Percentiles rank a stretch among this genome's conserved stretches.
These are phyloP conservation scores for Cinclus mexicanus DNA, from an alignment of 2,113 vertebrate species.

Conservation along the genomic window DNA sequence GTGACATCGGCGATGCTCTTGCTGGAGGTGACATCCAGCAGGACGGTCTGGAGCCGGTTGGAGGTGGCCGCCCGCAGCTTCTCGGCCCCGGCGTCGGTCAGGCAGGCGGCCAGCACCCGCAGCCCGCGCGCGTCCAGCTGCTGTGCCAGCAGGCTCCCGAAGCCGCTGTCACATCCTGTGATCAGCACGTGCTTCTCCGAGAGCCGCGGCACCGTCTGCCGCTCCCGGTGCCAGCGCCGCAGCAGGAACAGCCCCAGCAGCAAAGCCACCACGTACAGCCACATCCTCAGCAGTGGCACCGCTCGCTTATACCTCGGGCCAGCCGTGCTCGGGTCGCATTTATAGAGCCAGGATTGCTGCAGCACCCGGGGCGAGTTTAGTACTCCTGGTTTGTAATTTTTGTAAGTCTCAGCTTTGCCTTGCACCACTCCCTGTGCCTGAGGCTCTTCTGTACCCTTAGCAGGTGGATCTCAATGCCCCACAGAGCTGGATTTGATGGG, in stretches of 20 bases:
- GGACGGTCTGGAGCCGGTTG: constrained; percentile 71
- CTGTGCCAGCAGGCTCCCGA: constrained; percentile 81
- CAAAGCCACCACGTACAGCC: background rate
- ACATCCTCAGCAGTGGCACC: background rate
- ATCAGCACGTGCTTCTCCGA: constrained; percentile 81
- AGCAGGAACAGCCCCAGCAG: background rate
- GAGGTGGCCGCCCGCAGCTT: constrained; percentile 74
- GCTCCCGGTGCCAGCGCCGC: constrained; percentile 15
- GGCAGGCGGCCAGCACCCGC: constrained; percentile 82
- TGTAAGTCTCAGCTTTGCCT: background rate
- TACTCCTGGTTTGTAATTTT: accelerated
- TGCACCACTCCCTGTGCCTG: accelerated
- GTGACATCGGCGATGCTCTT: constrained; percentile 72
- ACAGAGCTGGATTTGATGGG: background rate
- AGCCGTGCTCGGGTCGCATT: accelerated
- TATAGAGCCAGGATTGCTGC: background rate
- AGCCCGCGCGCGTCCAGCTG: constrained; percentile 68
- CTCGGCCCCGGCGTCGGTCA: constrained; percentile 74
- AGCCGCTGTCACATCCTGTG: constrained; percentile 90
- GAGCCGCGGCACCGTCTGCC: constrained; percentile 40
- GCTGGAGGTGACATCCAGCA: constrained; percentile 64
- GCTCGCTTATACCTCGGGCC: accelerated
- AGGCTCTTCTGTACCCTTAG: background rate
- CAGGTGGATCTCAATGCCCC: background rate
- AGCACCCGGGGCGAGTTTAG: accelerated